Evolutionary conservation across 2,888 invertebrate species (phyloP).

Genomic region (Erannis defoliaria): DNA sequence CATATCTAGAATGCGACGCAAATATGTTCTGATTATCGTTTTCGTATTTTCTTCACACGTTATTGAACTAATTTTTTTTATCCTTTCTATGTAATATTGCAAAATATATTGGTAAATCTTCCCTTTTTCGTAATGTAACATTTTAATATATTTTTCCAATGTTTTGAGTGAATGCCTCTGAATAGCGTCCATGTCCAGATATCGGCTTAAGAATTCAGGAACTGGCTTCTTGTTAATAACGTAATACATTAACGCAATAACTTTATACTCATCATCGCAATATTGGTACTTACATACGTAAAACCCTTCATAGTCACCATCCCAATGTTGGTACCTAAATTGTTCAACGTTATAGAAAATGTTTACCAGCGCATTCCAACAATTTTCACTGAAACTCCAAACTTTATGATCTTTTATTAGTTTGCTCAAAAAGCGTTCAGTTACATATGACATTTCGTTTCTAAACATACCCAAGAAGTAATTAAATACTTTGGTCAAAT

Average conservation of each 20-base stretch:
- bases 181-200: slow-evolving; percentile 17
- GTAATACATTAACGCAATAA: slow-evolving; percentile 28
- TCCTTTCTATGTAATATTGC: slow-evolving; percentile 50
- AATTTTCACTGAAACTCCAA: slow-evolving; percentile 23
- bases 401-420: slow-evolving; percentile 26
- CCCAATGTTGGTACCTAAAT: neutral
- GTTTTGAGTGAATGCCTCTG: neutral
- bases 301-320: too few species aligned
- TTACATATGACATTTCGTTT: slow-evolving; percentile 29
- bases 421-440: slow-evolving; percentile 23
- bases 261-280: slow-evolving; percentile 3
- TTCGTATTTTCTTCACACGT: slow-evolving; percentile 43
- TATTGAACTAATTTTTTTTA: slow-evolving; percentile 44
- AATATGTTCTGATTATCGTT: slow-evolving; percentile 40
- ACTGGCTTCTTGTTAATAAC: slow-evolving; percentile 25
- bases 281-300: too few species aligned
- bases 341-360: slow-evolving; percentile 30
- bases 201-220: too few species aligned
- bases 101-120: slow-evolving; percentile 50
- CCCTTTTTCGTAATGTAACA: slow-evolving; percentile 41
- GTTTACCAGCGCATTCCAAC: slow-evolving; percentile 33
- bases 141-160: slow-evolving; percentile 34
- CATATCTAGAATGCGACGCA: slow-evolving; percentile 46
- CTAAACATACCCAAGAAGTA: slow-evolving; percentile 53
- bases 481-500: slow-evolving; percentile 49